These are phyloP conservation scores for Cheiracanthium punctorium DNA, from an alignment of 2,888 invertebrate species.

Conservation along the genomic window DNA sequence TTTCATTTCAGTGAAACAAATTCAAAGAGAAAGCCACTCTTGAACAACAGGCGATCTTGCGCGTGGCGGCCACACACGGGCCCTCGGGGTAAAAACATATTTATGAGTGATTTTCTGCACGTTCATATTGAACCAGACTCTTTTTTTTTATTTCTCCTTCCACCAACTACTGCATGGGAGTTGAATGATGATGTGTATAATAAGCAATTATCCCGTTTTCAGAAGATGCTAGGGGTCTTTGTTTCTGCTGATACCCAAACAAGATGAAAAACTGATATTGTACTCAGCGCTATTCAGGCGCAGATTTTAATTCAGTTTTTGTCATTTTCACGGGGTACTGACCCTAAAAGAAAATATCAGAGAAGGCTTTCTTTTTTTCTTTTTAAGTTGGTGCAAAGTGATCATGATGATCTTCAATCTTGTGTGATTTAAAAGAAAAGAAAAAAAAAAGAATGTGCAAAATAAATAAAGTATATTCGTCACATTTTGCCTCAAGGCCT, in stretches of 20 bases:
- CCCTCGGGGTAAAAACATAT: not conserved
- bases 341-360: not conserved
- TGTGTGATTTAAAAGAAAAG: too few species aligned
- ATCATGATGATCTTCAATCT: not conserved
- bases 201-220: not conserved
- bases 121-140: not conserved
- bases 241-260: not conserved
- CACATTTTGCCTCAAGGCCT: too few species aligned
- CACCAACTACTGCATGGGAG: constrained; percentile 2
- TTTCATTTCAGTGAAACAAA: not conserved
- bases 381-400: not conserved
- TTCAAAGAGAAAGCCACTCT: not conserved
- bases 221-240: not conserved
- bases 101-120: constrained; percentile 2
- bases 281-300: not conserved
- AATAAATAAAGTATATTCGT: too few species aligned
- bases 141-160: too few species aligned
- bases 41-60: not conserved
- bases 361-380: not conserved
- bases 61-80: not conserved
- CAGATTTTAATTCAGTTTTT: not conserved
- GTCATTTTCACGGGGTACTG: not conserved
- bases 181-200: not conserved
- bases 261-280: not conserved
- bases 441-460: too few species aligned